Evolutionary conservation across 2,797 vertebrate genomes (phyloP).

Genomic region (Oreochromis mossambicus): DNA sequence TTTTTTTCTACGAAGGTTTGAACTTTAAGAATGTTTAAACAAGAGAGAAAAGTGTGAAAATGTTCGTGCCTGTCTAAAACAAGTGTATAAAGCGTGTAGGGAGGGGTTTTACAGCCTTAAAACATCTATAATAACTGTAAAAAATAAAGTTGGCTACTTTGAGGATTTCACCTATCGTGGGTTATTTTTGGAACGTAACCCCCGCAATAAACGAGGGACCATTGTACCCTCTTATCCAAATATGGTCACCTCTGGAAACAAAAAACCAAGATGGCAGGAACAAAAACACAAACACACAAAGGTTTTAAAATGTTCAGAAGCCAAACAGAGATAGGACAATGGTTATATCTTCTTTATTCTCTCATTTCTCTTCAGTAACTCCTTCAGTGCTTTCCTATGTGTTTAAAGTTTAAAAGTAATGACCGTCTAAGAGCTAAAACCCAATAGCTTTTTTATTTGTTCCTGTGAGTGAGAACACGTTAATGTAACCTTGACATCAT

Average conservation of each 20-base stretch:
- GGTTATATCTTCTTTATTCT: neutral
- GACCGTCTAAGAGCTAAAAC: neutral
- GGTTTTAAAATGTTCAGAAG: neutral
- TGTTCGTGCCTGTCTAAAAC: neutral
- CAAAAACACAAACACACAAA: neutral
- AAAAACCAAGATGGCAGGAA: neutral
- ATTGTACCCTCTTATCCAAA: neutral
- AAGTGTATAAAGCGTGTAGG: neutral
- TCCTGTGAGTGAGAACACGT: neutral
- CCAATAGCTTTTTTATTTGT: neutral
- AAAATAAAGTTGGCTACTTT: neutral
- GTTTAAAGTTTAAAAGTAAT: neutral
- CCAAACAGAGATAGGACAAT: neutral
- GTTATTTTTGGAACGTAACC: neutral
- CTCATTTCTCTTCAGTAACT: neutral
- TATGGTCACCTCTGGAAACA: neutral
- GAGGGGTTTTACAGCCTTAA: neutral
- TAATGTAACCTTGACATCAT: neutral
- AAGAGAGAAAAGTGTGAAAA: neutral
- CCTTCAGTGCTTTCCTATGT: too few species aligned
- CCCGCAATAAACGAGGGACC: neutral
- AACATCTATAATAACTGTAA: neutral
- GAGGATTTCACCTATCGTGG: neutral
- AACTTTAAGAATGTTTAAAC: neutral
- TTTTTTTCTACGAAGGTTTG: neutral